A percentile compares a stretch with the other conserved stretches of the same genome.
These are phyloP conservation scores for Nomada ruficornis DNA, from an alignment of 2,888 invertebrate genomes.

Conservation along the genomic window DNA sequence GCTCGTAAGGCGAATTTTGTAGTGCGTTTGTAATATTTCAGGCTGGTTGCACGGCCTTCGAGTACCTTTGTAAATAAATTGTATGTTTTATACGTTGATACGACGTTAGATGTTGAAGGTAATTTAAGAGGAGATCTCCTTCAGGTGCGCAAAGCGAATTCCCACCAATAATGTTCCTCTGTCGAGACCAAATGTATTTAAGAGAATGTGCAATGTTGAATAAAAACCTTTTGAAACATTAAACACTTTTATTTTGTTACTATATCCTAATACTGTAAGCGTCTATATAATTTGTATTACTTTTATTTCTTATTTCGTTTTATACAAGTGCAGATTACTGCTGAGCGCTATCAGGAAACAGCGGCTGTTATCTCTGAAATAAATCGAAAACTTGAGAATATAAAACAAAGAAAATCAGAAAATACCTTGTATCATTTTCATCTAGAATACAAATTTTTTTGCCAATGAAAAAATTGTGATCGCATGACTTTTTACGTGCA, in stretches of 20 bases:
- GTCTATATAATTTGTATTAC: too few species aligned
- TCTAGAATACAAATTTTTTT: too few species aligned
- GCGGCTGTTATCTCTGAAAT: too few species aligned
- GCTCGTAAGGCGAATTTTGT: background rate
- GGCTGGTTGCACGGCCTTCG: constrained; percentile 36
- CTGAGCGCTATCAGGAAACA: too few species aligned
- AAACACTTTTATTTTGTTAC: background rate
- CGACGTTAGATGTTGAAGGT: constrained; percentile 37
- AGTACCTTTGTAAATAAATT: constrained; percentile 69
- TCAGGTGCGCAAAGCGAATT: constrained; percentile 58
- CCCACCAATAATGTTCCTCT: constrained; percentile 79
- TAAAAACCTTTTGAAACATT: constrained; percentile 63
- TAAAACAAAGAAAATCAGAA: too few species aligned
- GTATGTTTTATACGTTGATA: constrained; percentile 47
- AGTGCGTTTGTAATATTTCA: constrained; percentile 6
- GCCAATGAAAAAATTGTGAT: too few species aligned
- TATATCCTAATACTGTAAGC: background rate
- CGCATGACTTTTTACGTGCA: too few species aligned
- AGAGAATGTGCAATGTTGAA: constrained; percentile 81
- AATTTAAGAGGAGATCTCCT: constrained; percentile 39
- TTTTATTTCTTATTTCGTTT: background rate
- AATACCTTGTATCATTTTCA: too few species aligned
- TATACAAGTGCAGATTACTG: too few species aligned
- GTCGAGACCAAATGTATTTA: constrained; percentile 81
- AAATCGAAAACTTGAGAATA: too few species aligned